Base-by-base conservation (phyloP, 2,797 vertebrate species). In the Pseudopleuronectes americanus region DNA sequence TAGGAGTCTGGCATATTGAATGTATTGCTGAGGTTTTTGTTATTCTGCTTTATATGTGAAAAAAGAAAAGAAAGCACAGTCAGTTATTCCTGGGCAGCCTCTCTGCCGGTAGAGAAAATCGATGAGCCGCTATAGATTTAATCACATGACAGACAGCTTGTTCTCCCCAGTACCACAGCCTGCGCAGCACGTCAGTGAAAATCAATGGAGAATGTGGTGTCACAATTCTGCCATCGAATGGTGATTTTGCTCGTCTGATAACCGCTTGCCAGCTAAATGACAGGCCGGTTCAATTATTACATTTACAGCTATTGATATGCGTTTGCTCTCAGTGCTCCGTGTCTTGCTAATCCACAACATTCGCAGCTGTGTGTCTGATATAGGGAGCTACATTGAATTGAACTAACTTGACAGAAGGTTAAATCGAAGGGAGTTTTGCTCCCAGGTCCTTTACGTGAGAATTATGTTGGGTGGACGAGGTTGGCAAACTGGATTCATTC, bases 401-500 rank as follows among this genome's bases (percentile, higher is more conserved):
- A 76, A 74, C 69, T 71, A 69, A 79, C 64, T 70, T 80, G 77
- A 69, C 76, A 77, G 67, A 70, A 81, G 81, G 79, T 85, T 86
- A 79, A 81, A 84, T 84, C 49, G 31, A 69, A 77, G 72, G 8
- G 8, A 49, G 70, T 57, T 74, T 64, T 60, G 59, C 74, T 72
- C 55, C 38, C 13, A 54, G 71, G 74, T 63, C 75, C 85, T 68
- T 64, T 71, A 70, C 19, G 52, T 38, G 71, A 76, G 67, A 68
- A 67, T 71, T 41, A 21, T 41, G 71, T 56, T 76, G 70, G 71
- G 84, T 5, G 79, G 77, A 73, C 36, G 17, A 74, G 68, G 71
- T 68, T 63, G 68, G 77, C 59, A 78, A 90, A 89, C 66, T 66
- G 76, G 77, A 85, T 89, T 89, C 70, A 86, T 84, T 86, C 77